Base-by-base conservation (phyloP, 2,797 vertebrate genomes). In the Halcyon chelicuti region DNA sequence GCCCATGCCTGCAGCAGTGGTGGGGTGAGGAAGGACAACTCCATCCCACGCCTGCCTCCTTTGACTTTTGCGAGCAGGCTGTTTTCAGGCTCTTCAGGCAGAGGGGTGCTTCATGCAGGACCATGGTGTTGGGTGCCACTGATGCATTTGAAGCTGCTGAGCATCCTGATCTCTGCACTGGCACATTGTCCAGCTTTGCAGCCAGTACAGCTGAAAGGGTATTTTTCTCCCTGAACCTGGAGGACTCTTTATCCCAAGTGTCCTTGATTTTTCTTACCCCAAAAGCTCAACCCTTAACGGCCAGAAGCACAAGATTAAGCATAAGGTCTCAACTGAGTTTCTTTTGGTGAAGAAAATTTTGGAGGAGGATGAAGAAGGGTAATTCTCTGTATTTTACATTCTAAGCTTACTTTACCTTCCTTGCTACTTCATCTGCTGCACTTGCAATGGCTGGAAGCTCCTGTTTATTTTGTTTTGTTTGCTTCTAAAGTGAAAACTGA, bases 401-500 rank as follows among this genome's bases (percentile, higher is more conserved):
- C 73, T 73, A 31, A 78, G 33, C 44, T 77, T 88, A 22, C 73
- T 86, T 90, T 72, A 61, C 49, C 44, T 80, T n/a, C 46, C 44
- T 62, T 83, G 37, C 22, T 83, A 60, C 23, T 73, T 76, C 71
- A 46, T 86, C 77, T 88, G 20, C 58, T 86, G 33, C 20, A n/a
- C 28, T 94, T 68, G 20, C 42, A 86, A 31, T 54, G 57, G 20
- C 66, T 85, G 78, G 35, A 79, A 89, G 28, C 22, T 76, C 47
- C 16, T 6, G 74, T 93, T 90, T 77, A 5, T 88, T 88, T 80
- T 40, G 19, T 71, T 92, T 87, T 39, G 15, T 77, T 89, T 94
- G 58, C 17, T 76, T 94, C 89, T 60, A 49, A 62, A 73, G 21
- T 47, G 67, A 92, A 92, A 94, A 58, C 12, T 17, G 62, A 94